A percentile compares a stretch with the other conserved stretches of the same genome.
phyloP scores from a whole-genome alignment of 2,797 vertebrate species.

The Paguma larvata region DNA sequence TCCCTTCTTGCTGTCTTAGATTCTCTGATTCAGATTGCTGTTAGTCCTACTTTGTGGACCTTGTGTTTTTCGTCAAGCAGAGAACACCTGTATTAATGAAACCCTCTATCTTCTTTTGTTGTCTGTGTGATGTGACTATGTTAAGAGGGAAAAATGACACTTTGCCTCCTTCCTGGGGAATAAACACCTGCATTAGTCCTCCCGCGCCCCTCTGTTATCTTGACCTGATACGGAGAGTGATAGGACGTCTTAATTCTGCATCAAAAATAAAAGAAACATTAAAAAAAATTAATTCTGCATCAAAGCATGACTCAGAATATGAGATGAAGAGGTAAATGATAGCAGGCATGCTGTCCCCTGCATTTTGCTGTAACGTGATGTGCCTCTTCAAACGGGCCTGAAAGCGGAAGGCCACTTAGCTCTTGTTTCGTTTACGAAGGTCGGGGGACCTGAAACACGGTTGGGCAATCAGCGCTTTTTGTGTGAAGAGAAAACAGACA shows the following conservation, averaged over 20 bases:
- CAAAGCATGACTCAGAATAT: not conserved
- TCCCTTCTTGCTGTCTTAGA: not conserved
- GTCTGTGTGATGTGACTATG: not conserved
- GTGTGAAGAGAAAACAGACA: slow-evolving; percentile 29
- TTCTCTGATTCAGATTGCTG: not conserved
- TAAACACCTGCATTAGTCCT: not conserved
- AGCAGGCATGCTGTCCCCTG: not conserved
- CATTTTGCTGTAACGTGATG: not conserved
- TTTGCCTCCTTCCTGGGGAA: not conserved
- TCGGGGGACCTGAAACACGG: not conserved
- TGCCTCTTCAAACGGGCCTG: not conserved
- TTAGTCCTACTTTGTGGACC: not conserved
- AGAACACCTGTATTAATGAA: not conserved
- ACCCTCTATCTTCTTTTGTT: not conserved
- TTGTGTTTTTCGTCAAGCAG: not conserved
- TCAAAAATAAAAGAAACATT: not conserved
- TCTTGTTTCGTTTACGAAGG: not conserved
- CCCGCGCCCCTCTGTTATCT: not conserved
- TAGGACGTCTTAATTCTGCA: not conserved
- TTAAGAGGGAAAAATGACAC: slow-evolving; percentile 8
- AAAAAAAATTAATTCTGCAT: not conserved
- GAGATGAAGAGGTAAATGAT: not conserved
- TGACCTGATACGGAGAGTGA: not conserved
- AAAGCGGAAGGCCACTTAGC: too few relatives aligned
- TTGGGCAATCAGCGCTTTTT: slow-evolving; percentile 15